phyloP scores from a whole-genome alignment of 1,140 invertebrate species.

The Pentalonia nigronervosa region DNA sequence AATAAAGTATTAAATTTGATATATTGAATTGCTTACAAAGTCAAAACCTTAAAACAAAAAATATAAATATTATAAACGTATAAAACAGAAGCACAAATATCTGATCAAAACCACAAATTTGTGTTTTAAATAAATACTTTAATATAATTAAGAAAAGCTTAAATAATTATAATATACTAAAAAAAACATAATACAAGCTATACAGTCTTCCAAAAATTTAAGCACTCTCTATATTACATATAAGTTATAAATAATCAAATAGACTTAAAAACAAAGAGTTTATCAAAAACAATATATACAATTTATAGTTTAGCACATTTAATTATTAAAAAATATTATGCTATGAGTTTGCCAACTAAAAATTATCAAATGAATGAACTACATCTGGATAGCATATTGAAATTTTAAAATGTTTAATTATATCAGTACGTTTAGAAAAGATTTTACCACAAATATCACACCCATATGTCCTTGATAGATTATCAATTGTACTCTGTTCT shows the following conservation, averaged over 20 bases:
- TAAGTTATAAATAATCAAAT: neutral
- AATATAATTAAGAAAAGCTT: neutral
- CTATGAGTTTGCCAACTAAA: neutral
- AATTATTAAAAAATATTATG: neutral
- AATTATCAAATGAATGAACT: neutral
- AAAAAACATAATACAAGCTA: neutral
- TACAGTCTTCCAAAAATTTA: neutral
- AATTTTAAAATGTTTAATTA: neutral
- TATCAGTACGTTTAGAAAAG: neutral
- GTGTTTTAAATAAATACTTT: neutral
- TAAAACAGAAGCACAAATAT: neutral
- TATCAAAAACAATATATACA: neutral
- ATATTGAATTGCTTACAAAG: too few relatives aligned
- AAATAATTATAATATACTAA: neutral
- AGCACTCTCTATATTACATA: neutral
- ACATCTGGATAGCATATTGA: neutral
- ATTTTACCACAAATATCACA: neutral
- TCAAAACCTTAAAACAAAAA: too few relatives aligned
- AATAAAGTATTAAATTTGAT: too few relatives aligned
- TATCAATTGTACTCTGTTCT: neutral
- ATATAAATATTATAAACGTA: neutral
- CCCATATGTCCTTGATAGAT: neutral
- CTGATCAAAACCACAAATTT: neutral
- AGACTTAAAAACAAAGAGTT: neutral
- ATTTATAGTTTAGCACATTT: neutral